Conservation (phyloP, 2,888 invertebrate genomes). For the Drosophila monieri region DNA sequence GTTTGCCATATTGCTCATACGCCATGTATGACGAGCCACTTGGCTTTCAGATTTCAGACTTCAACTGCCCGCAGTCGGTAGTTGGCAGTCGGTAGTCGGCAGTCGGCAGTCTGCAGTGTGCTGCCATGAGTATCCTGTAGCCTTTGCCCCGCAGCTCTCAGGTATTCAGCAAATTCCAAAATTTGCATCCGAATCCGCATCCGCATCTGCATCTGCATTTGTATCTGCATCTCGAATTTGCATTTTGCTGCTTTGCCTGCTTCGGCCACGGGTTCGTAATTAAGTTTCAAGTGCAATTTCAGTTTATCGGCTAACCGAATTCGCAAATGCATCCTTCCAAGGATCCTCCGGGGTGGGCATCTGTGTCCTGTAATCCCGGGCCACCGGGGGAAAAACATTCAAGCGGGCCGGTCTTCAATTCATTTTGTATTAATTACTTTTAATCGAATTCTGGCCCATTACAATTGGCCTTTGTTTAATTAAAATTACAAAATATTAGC, state of each 20-base stretch:
- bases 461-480: background rate
- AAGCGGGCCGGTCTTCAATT: background rate
- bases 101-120: background rate
- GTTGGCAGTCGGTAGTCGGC: background rate
- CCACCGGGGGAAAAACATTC: too few relatives aligned
- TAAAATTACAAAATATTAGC: background rate
- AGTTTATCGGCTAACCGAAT: constrained; percentile 68
- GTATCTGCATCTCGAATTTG: constrained; percentile 62
- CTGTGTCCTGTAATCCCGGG: background rate
- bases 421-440: background rate
- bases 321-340: constrained; percentile 43
- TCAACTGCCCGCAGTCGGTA: background rate
- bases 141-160: constrained; percentile 37
- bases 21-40: constrained; percentile 40
- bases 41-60: constrained; percentile 13
- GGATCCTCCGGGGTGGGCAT: background rate
- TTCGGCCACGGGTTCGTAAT: constrained; percentile 61
- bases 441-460: background rate
- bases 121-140: constrained; percentile 4
- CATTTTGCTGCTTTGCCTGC: constrained; percentile 41
- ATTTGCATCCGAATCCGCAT: constrained; percentile 13
- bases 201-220: constrained; percentile 55
- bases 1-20: constrained; percentile 67
- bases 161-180: constrained; percentile 21
- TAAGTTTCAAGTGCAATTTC: constrained; percentile 73